A percentile compares a stretch with the other conserved stretches of the same genome.
Conservation (phyloP, 2,888 invertebrate species). For the Carcina quercana region DNA sequence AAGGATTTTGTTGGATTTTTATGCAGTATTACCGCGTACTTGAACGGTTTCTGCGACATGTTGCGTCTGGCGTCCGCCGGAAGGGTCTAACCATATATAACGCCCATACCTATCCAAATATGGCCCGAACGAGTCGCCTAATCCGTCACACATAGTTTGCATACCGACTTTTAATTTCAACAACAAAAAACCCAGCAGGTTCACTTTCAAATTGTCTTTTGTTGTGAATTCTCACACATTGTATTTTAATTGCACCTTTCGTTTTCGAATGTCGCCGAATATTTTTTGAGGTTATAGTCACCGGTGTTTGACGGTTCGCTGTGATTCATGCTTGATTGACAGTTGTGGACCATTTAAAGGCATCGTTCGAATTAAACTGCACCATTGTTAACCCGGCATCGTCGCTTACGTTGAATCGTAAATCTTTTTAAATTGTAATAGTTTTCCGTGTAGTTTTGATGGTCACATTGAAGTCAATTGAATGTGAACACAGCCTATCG, state of each 20-base stretch:
- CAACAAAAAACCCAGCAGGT: constrained; percentile 14
- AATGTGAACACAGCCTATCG: too few species aligned
- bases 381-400: too few species aligned
- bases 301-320: constrained; percentile 22
- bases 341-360: too few species aligned
- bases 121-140: constrained; percentile 33
- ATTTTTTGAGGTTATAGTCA: constrained; percentile 30
- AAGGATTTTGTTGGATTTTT: constrained; percentile 16
- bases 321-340: too few species aligned
- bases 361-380: too few species aligned
- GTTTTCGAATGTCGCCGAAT: too few species aligned
- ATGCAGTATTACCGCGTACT: constrained; percentile 5
- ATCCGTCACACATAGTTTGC: constrained; percentile 33
- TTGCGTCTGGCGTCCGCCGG: constrained; percentile 41
- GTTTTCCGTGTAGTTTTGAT: too few species aligned
- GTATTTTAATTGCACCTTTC: constrained; percentile 14
- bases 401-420: too few species aligned
- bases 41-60: constrained; percentile 20
- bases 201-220: constrained; percentile 32
- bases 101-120: constrained; percentile 31
- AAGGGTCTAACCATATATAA: constrained; percentile 41
- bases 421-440: too few species aligned
- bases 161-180: constrained; percentile 36
- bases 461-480: too few species aligned
- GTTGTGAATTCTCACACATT: constrained; percentile 20